Evolutionary conservation across 2,113 vertebrate species (phyloP).

Genomic region (Athene cunicularia): DNA sequence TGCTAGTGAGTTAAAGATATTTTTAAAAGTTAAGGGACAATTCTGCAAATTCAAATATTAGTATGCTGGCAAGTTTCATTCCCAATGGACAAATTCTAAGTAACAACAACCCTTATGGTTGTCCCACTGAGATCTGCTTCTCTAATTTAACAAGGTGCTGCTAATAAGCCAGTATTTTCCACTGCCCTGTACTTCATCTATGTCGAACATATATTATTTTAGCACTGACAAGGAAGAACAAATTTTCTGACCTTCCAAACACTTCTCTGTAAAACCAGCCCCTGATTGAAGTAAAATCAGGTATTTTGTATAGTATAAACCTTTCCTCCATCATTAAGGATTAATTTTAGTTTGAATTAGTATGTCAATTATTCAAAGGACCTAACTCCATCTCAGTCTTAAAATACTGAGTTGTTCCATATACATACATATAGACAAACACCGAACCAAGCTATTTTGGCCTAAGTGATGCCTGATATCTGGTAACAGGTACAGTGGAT

Average conservation of each 20-base stretch:
- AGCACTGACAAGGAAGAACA: not conserved
- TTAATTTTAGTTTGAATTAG: not conserved
- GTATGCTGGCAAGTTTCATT: not conserved
- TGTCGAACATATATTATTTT: not conserved
- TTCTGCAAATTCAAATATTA: not conserved
- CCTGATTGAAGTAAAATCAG: not conserved
- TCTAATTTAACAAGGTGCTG: not conserved
- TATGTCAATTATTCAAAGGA: not conserved
- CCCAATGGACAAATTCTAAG: not conserved
- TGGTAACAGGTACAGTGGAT: not conserved
- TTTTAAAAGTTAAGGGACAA: not conserved
- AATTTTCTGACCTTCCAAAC: not conserved
- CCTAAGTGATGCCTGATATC: not conserved
- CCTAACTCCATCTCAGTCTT: not conserved
- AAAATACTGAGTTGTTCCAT: not conserved
- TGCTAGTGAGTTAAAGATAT: not conserved
- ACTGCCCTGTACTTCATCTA: not conserved
- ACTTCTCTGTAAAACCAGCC: not conserved
- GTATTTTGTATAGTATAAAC: not conserved
- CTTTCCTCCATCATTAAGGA: not conserved
- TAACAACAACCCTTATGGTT: not conserved
- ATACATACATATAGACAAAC: accelerated
- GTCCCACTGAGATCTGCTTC: not conserved
- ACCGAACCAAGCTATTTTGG: not conserved
- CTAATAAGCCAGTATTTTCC: not conserved